Percentiles rank a stretch among this genome's conserved stretches.
phyloP scores from a whole-genome alignment of 2,888 invertebrate genomes.

The Rhimphoctona megacephalus region DNA sequence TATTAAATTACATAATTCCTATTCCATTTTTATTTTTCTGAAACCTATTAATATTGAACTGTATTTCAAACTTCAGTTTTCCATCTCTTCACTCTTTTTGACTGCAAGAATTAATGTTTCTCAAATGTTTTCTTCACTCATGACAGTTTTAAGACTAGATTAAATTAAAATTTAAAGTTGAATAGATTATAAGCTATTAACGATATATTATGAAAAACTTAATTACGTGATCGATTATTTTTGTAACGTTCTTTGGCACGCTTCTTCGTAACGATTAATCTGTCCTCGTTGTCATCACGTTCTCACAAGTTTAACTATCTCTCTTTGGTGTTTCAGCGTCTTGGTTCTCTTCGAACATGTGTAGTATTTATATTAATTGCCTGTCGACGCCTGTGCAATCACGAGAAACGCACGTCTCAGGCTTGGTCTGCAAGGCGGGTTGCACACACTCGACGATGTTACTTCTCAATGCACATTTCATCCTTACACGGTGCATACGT shows the following conservation, averaged over 20 bases:
- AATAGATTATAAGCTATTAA: neutral
- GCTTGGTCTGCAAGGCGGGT: slow-evolving; percentile 34
- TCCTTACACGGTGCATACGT: slow-evolving; percentile 34
- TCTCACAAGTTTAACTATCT: slow-evolving; percentile 20
- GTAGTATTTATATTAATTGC: slow-evolving; percentile 72
- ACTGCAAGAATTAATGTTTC: too few relatives aligned
- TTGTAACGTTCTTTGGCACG: neutral
- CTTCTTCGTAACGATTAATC: slow-evolving; percentile 31
- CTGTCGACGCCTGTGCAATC: slow-evolving; percentile 69
- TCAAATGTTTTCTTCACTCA: too few relatives aligned
- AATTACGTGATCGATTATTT: slow-evolving; percentile 11
- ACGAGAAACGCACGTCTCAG: slow-evolving; percentile 52
- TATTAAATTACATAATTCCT: too few relatives aligned
- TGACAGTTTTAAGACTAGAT: neutral
- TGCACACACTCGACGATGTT: slow-evolving; percentile 17
- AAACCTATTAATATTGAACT: too few relatives aligned
- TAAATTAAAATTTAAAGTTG: neutral
- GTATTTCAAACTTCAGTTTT: too few relatives aligned
- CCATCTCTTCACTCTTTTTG: too few relatives aligned
- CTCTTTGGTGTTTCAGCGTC: slow-evolving; percentile 30
- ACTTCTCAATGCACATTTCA: slow-evolving; percentile 46
- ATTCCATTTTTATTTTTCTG: too few relatives aligned
- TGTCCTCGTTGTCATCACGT: slow-evolving; percentile 46
- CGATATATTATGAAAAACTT: neutral
- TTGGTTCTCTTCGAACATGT: slow-evolving; percentile 48